Evolutionary conservation across 2,888 invertebrate species (phyloP), one percentile per base, ranked within the genome.

Genomic region (Cheilosia urbana): DNA sequence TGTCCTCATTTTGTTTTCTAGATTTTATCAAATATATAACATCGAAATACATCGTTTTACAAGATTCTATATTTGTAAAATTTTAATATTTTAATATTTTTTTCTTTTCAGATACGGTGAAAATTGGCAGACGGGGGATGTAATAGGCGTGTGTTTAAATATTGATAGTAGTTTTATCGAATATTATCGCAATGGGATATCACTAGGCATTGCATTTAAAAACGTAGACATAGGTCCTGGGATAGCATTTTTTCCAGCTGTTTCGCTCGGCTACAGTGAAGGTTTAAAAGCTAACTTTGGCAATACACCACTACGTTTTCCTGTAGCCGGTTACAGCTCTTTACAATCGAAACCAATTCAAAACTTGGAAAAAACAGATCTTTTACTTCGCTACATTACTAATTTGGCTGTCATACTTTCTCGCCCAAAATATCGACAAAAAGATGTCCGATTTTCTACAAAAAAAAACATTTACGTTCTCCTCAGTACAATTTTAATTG

Each of bases 201-300:
- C 94, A 0, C 92, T 97, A 91, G 97, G 97, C 0, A 91, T 94
- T 63, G 97, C 97, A 0, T 97, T 96, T 89, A 93, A 93, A 51
- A 94, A 94, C 77, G 94, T 97, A 62, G 93, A 94, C n/a, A 94
- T 94, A 68, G 97, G 97, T 0, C 93, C 95, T 0, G 96, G 96
- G 0, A 92, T 95, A 1, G 96, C 96, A 0, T 96, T 97, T 90
- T 97, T 96, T 90, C 97, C 97, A 0, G 95, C 96, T 0, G 95
- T 97, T 0, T 96, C 96, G 19, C 90, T 97, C 42, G 96, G 96
- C 0, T 95, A 95, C 90, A 95, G 95, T 57, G 97, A 97, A 90
- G 95, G 95, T 87, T 91, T 97, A 0, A 95, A 95, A 76, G 96
- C 96, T 0, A 97, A 97, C 91, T 97, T 97, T 90, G 97, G 97